Base-by-base conservation (phyloP, 2,888 invertebrate species). In the Electrophaes corylata region DNA sequence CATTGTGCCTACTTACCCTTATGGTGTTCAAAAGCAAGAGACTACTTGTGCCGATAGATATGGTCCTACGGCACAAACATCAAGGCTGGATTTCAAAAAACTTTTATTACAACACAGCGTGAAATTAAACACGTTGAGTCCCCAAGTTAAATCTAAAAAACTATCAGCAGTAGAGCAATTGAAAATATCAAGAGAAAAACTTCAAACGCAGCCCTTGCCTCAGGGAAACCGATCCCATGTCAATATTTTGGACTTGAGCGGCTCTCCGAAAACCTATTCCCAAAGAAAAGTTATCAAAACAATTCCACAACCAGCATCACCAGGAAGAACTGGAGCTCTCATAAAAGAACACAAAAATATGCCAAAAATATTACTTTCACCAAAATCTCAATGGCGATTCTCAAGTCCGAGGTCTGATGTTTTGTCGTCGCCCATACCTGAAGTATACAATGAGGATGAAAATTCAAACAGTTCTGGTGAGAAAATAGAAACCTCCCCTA, bases 351-450 rank as follows among this genome's bases (percentile, higher is more conserved):
- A 92, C 57, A 93, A 93, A 74, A 89, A 86, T 59, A 92, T 93
- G 1, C 93, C 93, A 0, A 92, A 92, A 82, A 96, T 96, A 76
- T 86, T 95, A 47, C 84, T 95, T 35, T 95, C 95, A 52, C 95
- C 95, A 0, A 93, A 95, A 63, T 94, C 95, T 0, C 94, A 93
- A 60, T 95, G 95, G 95, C 89, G 95, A 64, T 95, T 95, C 72
- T 93, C 95, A 33, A 95, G 94, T 67, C 95, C 95, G 1, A 92
- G 96, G 71, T 96, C 96, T 18, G 96, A 97, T 74, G 96, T 97
- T 50, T 93, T 97, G 75, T 96, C 97, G 39, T 95, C 96, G 43
- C 96, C 97, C 56, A 97, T 97, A 81, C 95, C 95, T 37, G 97
- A 97, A 91, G 97, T 95, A 68, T 92, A 93, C 72, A 95, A 95